Evolutionary conservation across 2,113 vertebrate species (phyloP).

Genomic region (Holacanthus passer): DNA sequence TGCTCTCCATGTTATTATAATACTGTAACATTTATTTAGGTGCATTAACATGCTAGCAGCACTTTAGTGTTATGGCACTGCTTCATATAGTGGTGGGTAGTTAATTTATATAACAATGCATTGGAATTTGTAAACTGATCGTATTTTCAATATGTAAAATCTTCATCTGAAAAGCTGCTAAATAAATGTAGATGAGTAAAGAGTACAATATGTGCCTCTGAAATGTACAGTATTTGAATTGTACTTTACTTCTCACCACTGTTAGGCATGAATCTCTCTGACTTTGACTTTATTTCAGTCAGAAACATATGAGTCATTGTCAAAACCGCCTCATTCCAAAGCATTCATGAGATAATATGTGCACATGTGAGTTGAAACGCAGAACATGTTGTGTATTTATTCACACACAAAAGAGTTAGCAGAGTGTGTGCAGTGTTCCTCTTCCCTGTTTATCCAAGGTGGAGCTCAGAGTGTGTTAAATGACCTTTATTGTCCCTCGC

Average conservation of each 20-base stretch:
- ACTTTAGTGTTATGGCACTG: neutral
- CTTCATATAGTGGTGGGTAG: neutral
- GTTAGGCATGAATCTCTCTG: neutral
- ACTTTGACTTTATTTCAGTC: conserved; percentile 24
- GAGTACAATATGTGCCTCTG: too few relatives aligned
- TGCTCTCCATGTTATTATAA: neutral
- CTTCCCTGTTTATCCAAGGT: conserved; percentile 65
- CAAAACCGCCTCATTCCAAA: neutral
- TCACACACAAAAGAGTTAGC: neutral
- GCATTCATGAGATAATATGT: neutral
- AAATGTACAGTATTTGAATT: neutral
- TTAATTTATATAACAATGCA: neutral
- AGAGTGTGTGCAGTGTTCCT: conserved; percentile 19
- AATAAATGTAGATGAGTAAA: too few relatives aligned
- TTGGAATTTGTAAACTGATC: neutral
- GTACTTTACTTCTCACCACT: neutral
- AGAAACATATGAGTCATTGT: neutral
- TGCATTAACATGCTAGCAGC: neutral
- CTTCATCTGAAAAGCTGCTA: neutral
- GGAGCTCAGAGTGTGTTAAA: conserved; percentile 63
- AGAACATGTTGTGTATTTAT: too few relatives aligned
- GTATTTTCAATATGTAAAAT: neutral
- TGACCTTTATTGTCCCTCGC: conserved; percentile 71
- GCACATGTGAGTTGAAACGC: neutral
- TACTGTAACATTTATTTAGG: too few relatives aligned